Base-by-base conservation (phyloP, 2,888 invertebrate species). In the Noctua comes region DNA sequence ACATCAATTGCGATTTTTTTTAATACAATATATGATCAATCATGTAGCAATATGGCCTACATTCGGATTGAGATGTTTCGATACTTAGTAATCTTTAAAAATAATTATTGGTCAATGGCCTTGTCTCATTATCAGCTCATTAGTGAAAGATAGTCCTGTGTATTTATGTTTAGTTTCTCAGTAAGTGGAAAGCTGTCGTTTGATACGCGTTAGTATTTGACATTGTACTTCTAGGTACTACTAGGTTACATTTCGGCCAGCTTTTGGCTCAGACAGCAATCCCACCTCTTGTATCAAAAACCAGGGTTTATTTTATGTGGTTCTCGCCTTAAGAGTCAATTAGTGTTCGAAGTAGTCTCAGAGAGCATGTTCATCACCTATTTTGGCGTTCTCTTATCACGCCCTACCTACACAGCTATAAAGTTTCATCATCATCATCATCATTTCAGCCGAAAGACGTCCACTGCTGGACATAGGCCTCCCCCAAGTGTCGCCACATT, bases 11-110 rank as follows among this genome's bases (percentile, higher is more conserved):
- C 11, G 2, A 5, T 73, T 27, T 65, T 74, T 40, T 43, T 8
- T 16, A 54, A 57, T 31, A 75, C n/a, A 74, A 74, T 57, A 43
- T 31, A 75, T 57, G 13, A 75, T 57, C n/a, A 43, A 54, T 74
- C 3, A 43, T 75, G n/a, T 31, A 24, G 43, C 51, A 74, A 74
- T 73, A 24, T 21, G 48, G 27, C 77, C 59, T 31, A 51, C 40
- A 78, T 70, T 62, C 11, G 18, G 10, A 43, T 62, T 31, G 2
- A 51, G 21, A 31, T 27, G 18, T 62, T 11, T 76, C 40, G 11
- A 59, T 36, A 46, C n/a, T 36, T 59, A 18, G 1, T 18, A 68
- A 79, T 59, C 1, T 59, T 70, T 48, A 40, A 69, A 69, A 68
- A 27, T 48, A 77, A 68, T 59, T 78, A 68, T 57, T 68, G 27